phyloP scores from a whole-genome alignment of 2,797 vertebrate genomes.

The Eremophila alpestris region DNA sequence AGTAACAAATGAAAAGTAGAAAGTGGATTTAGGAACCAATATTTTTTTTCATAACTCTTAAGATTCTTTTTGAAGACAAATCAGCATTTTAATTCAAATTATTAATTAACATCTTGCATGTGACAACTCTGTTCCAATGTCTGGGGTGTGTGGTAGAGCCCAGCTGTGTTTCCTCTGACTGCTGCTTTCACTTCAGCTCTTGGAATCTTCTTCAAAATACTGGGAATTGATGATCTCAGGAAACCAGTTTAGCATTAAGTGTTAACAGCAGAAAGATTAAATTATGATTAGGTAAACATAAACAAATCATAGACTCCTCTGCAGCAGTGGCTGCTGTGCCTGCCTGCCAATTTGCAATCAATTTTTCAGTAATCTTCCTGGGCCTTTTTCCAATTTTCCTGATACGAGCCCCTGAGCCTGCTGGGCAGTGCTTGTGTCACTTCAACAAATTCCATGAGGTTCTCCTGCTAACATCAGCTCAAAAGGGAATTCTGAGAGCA shows the following conservation, averaged over 20 bases:
- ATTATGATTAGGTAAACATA: neutral
- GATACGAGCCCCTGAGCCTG: neutral
- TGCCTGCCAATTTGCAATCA: neutral
- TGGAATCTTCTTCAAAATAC: neutral
- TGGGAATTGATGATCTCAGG: neutral
- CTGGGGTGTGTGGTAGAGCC: neutral
- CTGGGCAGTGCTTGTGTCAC: neutral
- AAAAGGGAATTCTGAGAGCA: neutral
- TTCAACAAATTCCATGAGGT: neutral
- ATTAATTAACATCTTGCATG: neutral
- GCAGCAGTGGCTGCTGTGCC: neutral
- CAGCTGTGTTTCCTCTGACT: neutral
- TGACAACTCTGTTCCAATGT: neutral
- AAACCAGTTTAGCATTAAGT: neutral
- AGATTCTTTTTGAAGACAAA: neutral
- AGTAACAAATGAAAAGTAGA: neutral
- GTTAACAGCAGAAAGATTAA: neutral
- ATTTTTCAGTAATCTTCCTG: neutral
- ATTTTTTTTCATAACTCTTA: neutral
- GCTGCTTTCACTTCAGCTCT: neutral
- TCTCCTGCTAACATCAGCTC: neutral
- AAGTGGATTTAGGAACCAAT: neutral
- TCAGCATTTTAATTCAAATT: neutral
- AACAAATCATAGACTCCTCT: neutral
- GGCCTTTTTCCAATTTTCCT: neutral